Conservation (phyloP, 2,113 vertebrate species). For the Girardinichthys multiradiatus region DNA sequence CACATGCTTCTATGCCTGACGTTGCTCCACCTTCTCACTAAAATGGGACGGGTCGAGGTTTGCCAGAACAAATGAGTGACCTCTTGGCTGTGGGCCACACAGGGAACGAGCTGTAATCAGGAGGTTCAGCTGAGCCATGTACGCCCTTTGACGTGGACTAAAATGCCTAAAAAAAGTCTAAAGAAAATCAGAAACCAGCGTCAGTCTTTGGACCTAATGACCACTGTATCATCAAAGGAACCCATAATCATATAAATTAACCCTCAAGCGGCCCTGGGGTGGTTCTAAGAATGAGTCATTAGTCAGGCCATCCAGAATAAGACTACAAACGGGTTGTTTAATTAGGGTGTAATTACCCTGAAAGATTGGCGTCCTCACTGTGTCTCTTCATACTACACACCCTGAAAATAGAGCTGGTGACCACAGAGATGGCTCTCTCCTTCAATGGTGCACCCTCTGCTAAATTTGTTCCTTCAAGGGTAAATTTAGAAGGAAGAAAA, state of each 20-base stretch:
- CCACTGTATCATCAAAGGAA: slow-evolving; percentile 51
- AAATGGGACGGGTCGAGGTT: slow-evolving; percentile 31
- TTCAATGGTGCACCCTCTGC: slow-evolving; percentile 11
- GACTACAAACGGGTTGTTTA: slow-evolving; percentile 47
- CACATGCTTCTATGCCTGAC: too few relatives aligned
- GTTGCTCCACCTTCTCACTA: not conserved
- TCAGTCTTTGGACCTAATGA: slow-evolving; percentile 38
- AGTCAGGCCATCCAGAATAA: slow-evolving; percentile 69
- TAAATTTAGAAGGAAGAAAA: slow-evolving; percentile 25
- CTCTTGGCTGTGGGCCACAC: slow-evolving; percentile 28
- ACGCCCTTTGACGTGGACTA: slow-evolving; percentile 10
- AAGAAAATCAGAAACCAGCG: slow-evolving; percentile 23
- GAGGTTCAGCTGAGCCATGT: not conserved
- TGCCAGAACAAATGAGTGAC: slow-evolving; percentile 53
- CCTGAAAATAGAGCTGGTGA: slow-evolving; percentile 40
- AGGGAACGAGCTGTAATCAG: slow-evolving; percentile 58
- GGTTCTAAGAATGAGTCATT: slow-evolving; percentile 51
- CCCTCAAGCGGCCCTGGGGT: slow-evolving; percentile 33
- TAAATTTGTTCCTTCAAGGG: slow-evolving; percentile 31
- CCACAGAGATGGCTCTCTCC: slow-evolving; percentile 1
- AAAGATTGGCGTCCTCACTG: slow-evolving; percentile 30
- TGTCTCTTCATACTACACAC: slow-evolving; percentile 28
- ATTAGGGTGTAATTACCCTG: slow-evolving; percentile 61
- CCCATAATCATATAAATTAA: slow-evolving; percentile 61
- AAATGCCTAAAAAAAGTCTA: not conserved